phyloP scores from a whole-genome alignment of 2,888 invertebrate genomes.

The Cheiracanthium punctorium region DNA sequence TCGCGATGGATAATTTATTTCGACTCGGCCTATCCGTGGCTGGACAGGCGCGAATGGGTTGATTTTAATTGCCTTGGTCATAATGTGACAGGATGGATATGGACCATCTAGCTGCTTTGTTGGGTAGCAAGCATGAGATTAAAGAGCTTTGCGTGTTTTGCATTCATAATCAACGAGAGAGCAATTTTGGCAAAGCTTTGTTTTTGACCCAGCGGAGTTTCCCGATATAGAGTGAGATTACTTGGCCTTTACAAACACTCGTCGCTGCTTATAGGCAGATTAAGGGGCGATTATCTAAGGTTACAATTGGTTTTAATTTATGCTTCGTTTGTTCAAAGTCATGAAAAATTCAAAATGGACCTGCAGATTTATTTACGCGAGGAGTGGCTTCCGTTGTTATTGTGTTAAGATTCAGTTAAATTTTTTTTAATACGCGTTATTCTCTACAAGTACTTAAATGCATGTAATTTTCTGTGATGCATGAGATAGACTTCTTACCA shows the following conservation, averaged over 20 bases:
- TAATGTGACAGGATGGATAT: neutral
- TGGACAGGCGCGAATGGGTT: slow-evolving; percentile 7
- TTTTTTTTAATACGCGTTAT: too few species aligned
- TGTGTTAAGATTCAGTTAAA: neutral
- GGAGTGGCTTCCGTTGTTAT: slow-evolving; percentile 1
- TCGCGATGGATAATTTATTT: neutral
- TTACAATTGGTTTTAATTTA: neutral
- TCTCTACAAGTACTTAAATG: too few species aligned
- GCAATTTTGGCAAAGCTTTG: neutral
- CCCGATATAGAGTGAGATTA: neutral
- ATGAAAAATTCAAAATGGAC: neutral
- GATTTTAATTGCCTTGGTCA: slow-evolving; percentile 8
- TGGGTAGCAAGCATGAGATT: neutral
- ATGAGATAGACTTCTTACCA: too few species aligned
- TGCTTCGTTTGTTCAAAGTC: neutral
- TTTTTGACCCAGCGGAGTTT: neutral
- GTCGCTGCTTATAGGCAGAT: neutral
- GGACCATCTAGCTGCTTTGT: neutral
- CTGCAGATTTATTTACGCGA: neutral
- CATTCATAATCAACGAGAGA: neutral
- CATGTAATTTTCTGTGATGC: too few species aligned
- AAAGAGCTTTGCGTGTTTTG: neutral
- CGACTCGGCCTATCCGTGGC: neutral
- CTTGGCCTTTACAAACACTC: neutral
- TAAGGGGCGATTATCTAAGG: neutral